These are phyloP conservation scores for Antedon mediterranea DNA, from an alignment of 53 echinoderm and acorn worm genomes.

Conservation along the genomic window DNA sequence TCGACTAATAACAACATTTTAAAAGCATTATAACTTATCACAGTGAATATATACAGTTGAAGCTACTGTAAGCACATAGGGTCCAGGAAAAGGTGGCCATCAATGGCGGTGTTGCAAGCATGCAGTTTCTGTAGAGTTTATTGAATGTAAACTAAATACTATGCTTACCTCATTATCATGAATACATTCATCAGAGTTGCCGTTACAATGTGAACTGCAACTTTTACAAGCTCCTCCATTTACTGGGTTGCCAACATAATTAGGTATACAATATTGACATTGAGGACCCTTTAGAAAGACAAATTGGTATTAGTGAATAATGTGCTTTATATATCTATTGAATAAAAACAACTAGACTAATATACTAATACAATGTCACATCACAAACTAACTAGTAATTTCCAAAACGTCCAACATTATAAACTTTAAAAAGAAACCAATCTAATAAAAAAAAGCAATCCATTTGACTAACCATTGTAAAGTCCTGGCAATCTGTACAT, in stretches of 20 bases:
- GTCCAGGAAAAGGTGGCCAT: no score
- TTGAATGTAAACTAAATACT: neutral
- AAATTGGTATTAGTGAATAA: neutral
- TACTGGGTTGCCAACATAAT: conserved; percentile 49
- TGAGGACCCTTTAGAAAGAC: conserved; percentile 38
- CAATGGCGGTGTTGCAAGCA: no score
- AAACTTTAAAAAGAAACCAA: no score
- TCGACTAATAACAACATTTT: neutral
- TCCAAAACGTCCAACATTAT: no score
- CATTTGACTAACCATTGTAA: conserved; percentile 47
- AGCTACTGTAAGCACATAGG: no score
- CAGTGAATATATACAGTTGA: no score
- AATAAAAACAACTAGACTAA: no score
- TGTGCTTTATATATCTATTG: no score
- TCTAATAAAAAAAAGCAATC: neutral
- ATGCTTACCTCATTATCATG: neutral
- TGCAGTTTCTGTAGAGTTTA: no score
- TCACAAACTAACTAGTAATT: no score
- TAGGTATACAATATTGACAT: conserved; percentile 55
- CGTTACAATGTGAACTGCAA: conserved; percentile 44
- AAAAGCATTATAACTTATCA: no score
- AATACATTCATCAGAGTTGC: conserved; percentile 56
- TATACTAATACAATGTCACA: no score
- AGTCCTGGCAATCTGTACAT: conserved; percentile 56
- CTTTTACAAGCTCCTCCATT: conserved; percentile 38